Percentiles rank a stretch among this genome's conserved stretches.
These are phyloP conservation scores for Matsumurasca onukii DNA, from an alignment of 1,140 invertebrate genomes.

Conservation along the genomic window DNA sequence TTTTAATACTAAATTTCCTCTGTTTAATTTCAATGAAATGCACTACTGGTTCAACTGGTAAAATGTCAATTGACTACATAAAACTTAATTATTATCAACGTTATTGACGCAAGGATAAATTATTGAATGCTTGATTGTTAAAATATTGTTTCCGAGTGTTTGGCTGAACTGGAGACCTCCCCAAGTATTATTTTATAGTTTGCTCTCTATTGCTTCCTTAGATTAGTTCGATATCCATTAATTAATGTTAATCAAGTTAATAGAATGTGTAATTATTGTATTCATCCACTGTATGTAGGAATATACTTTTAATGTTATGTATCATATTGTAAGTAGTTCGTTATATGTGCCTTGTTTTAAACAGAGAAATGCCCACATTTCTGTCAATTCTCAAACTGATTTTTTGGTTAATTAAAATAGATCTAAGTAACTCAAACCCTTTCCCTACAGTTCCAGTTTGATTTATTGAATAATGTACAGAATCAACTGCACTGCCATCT, in stretches of 20 bases:
- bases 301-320: conserved; percentile 39
- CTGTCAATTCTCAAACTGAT: conserved; percentile 13
- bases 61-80: no score
- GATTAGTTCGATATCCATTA: conserved; percentile 23
- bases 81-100: no score
- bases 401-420: no score
- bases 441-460: conserved; percentile 4
- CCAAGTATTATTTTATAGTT: conserved; percentile 3
- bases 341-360: conserved; percentile 41
- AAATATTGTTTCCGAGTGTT: conserved; percentile 1
- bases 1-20: no score
- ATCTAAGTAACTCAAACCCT: no score
- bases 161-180: conserved; percentile 10
- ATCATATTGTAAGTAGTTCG: conserved; percentile 39
- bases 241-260: conserved; percentile 27
- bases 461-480: conserved; percentile 21
- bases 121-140: neutral
- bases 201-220: conserved; percentile 26
- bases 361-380: conserved; percentile 28
- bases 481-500: conserved; percentile 14
- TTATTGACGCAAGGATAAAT: no score
- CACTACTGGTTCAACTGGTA: no score
- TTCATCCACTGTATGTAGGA: conserved; percentile 33
- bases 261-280: conserved; percentile 30
- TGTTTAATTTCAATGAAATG: no score